Percentiles rank a stretch among this genome's conserved stretches.
Evolutionary conservation across 2,113 vertebrate species (phyloP).

Genomic region (Recurvirostra avosetta): DNA sequence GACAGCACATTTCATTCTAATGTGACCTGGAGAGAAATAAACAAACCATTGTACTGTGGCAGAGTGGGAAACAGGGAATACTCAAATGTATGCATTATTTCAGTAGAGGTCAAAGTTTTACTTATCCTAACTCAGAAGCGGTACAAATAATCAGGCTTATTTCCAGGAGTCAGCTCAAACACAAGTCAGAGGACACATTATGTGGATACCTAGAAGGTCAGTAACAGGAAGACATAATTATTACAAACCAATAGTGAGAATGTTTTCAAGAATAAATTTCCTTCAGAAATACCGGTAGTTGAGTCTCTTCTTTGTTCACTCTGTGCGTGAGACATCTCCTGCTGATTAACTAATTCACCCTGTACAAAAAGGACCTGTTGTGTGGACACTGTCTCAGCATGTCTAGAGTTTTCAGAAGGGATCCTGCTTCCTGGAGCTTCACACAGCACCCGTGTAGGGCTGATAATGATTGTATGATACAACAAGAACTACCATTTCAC

Average conservation of each 20-base stretch:
- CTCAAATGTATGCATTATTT: not conserved
- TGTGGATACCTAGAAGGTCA: not conserved
- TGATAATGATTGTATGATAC: not conserved
- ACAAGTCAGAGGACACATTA: not conserved
- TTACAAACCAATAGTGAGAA: not conserved
- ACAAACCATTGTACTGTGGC: not conserved
- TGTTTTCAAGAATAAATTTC: not conserved
- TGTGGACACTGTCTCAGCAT: not conserved
- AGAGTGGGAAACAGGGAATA: not conserved
- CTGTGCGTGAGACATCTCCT: not conserved
- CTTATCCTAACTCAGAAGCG: not conserved
- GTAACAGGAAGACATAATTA: not conserved
- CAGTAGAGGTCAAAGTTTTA: not conserved
- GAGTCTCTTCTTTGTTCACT: not conserved
- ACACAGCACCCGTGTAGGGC: not conserved
- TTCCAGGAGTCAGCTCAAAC: not conserved
- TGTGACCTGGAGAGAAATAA: constrained; percentile 10
- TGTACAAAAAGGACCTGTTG: not conserved
- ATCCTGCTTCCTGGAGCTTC: not conserved
- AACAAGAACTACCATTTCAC: not conserved
- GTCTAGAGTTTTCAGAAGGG: not conserved
- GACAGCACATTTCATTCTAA: constrained; percentile 17
- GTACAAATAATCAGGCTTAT: not conserved
- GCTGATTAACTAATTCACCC: not conserved
- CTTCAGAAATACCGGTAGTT: not conserved